phyloP scores from a whole-genome alignment of 2,888 invertebrate genomes.

The Crepidodera aurea region DNA sequence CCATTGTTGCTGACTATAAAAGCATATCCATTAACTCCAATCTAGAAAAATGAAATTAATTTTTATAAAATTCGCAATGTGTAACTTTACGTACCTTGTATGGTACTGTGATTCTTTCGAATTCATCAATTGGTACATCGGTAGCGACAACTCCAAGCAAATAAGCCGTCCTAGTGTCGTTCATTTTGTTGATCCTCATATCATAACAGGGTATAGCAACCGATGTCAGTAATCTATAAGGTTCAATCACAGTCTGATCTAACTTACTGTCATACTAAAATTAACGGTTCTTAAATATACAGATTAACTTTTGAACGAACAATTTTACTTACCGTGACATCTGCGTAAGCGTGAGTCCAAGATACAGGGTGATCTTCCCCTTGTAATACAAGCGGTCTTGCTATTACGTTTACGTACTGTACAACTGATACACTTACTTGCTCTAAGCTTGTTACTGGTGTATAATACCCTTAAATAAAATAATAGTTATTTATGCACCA shows the following conservation, averaged over 20 bases:
- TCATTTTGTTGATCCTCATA: constrained; percentile 68
- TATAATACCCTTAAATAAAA: constrained; percentile 79
- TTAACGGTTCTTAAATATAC: background rate
- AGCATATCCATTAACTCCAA: constrained; percentile 95
- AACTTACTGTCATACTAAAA: constrained; percentile 54
- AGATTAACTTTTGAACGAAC: constrained; percentile 2
- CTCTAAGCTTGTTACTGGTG: constrained; percentile 92
- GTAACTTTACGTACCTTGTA: constrained; percentile 74
- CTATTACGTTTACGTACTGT: constrained; percentile 95
- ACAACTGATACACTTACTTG: constrained; percentile 96
- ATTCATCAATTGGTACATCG: constrained; percentile 91
- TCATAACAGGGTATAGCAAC: constrained; percentile 94
- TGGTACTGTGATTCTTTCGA: constrained; percentile 87
- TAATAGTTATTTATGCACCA: too few species aligned
- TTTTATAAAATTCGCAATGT: background rate
- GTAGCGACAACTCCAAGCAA: constrained; percentile 96
- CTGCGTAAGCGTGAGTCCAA: constrained; percentile 96
- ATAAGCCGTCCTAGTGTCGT: constrained; percentile 71
- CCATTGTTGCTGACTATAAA: constrained; percentile 98
- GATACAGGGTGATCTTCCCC: constrained; percentile 80
- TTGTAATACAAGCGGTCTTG: constrained; percentile 81
- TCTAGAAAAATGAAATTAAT: constrained; percentile 65
- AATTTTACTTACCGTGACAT: constrained; percentile 73
- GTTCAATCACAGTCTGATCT: constrained; percentile 56
- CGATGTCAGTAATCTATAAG: constrained; percentile 83